A percentile compares a stretch with the other conserved stretches of the same genome.
These are phyloP conservation scores for Synaphobranchus kaupii DNA, from an alignment of 2,797 vertebrate species.

Conservation along the genomic window DNA sequence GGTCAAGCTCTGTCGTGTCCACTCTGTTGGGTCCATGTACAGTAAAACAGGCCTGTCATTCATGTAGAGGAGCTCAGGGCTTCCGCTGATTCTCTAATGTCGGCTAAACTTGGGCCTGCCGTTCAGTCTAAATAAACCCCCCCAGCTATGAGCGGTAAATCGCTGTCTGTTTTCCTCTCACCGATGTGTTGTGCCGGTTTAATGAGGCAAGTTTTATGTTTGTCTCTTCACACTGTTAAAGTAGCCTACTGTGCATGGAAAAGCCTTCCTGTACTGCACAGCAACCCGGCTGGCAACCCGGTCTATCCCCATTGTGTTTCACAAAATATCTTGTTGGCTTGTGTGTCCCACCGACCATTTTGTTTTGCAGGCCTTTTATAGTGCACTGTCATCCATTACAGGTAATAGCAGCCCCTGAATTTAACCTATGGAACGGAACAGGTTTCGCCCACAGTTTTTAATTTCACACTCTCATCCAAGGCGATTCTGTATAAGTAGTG, in stretches of 20 bases:
- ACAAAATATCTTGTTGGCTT: background rate
- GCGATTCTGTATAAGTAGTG: too few relatives aligned
- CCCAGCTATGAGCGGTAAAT: background rate
- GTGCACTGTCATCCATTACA: too few relatives aligned
- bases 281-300: background rate
- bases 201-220: constrained; percentile 18
- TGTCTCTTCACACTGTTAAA: background rate
- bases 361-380: too few relatives aligned
- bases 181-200: background rate
- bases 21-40: background rate
- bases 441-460: too few relatives aligned
- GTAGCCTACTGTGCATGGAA: constrained; percentile 1
- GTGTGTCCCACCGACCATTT: too few relatives aligned
- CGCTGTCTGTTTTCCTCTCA: constrained; percentile 10
- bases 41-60: background rate
- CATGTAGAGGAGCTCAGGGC: background rate
- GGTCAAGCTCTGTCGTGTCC: background rate
- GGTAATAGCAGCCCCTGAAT: too few relatives aligned
- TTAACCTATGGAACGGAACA: too few relatives aligned
- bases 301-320: background rate
- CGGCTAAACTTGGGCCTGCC: background rate
- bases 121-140: background rate
- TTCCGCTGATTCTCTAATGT: background rate
- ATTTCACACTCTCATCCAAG: too few relatives aligned
- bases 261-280: background rate